phyloP scores from a whole-genome alignment of 2,113 vertebrate species.

The Cacatua alba region DNA sequence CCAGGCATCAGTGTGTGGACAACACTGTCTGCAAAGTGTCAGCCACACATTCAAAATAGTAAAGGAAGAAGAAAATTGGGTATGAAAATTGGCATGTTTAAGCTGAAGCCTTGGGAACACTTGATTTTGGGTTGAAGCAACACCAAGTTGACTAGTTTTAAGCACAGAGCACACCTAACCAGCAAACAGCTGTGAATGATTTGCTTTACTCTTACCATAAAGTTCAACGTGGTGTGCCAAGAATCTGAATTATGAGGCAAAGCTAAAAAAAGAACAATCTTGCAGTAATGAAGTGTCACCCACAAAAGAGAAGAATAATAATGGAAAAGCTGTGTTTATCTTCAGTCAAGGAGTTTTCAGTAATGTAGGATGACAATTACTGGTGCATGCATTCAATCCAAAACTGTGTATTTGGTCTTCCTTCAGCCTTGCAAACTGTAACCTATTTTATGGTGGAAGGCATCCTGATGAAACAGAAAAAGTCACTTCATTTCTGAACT shows the following conservation, averaged over 20 bases:
- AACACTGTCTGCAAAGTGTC: slow-evolving; percentile 3
- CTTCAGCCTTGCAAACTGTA: not conserved
- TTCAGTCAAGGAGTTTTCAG: slow-evolving; percentile 18
- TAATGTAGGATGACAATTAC: not conserved
- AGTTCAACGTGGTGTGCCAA: slow-evolving; percentile 53
- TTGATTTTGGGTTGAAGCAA: slow-evolving; percentile 21
- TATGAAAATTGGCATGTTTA: slow-evolving; percentile 32
- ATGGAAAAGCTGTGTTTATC: slow-evolving; percentile 13
- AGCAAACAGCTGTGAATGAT: slow-evolving; percentile 57
- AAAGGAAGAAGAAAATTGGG: slow-evolving; percentile 23
- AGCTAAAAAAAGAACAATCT: slow-evolving; percentile 17
- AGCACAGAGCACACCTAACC: slow-evolving; percentile 32
- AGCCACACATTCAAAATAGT: not conserved
- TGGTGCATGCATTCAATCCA: not conserved
- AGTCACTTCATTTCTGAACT: not conserved
- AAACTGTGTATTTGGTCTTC: not conserved
- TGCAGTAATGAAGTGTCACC: slow-evolving; percentile 70
- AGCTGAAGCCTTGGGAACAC: not conserved
- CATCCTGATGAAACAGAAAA: not conserved
- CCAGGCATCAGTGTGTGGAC: not conserved
- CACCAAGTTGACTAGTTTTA: not conserved
- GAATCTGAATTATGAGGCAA: slow-evolving; percentile 70
- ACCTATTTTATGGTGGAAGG: not conserved
- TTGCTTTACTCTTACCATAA: slow-evolving; percentile 59
- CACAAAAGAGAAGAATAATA: slow-evolving; percentile 44